These are phyloP conservation scores for Eriosoma lanigerum DNA, from an alignment of 1,140 invertebrate species.

Conservation along the genomic window DNA sequence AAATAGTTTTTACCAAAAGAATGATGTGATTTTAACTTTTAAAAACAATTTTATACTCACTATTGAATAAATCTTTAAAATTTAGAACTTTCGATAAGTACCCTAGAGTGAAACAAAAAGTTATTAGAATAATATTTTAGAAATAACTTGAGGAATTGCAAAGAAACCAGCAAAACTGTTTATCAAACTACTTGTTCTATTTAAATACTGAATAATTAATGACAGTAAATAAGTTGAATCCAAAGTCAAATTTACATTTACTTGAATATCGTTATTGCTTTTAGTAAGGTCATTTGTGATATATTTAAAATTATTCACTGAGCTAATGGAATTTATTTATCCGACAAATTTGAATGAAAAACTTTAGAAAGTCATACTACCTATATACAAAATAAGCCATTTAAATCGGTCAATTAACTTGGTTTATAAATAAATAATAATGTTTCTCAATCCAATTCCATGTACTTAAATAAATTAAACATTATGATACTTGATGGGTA, in stretches of 20 bases:
- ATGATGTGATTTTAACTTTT: too few species aligned
- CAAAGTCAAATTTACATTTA: slow-evolving; percentile 8
- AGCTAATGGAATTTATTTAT: slow-evolving; percentile 8
- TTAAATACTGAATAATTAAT: slow-evolving; percentile 31
- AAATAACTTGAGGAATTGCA: neutral
- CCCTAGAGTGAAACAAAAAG: neutral
- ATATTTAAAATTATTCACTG: slow-evolving; percentile 14
- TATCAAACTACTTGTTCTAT: neutral
- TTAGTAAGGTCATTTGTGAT: neutral
- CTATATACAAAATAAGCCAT: neutral
- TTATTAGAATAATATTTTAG: neutral
- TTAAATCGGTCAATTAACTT: slow-evolving; percentile 3
- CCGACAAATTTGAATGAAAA: slow-evolving; percentile 1
- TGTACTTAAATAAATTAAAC: neutral
- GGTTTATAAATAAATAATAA: neutral
- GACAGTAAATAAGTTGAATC: neutral
- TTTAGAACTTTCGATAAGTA: too few species aligned
- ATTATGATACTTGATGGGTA: neutral
- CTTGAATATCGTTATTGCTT: neutral
- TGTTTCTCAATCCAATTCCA: neutral
- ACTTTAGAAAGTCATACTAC: slow-evolving; percentile 14
- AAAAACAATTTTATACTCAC: too few species aligned
- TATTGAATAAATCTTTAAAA: too few species aligned
- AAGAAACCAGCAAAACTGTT: slow-evolving; percentile 4
- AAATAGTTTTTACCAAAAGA: too few species aligned